Evolutionary conservation across 2,888 invertebrate species (phyloP), one percentile per base, ranked within the genome.

Genomic region (Drosophila silvestris): DNA sequence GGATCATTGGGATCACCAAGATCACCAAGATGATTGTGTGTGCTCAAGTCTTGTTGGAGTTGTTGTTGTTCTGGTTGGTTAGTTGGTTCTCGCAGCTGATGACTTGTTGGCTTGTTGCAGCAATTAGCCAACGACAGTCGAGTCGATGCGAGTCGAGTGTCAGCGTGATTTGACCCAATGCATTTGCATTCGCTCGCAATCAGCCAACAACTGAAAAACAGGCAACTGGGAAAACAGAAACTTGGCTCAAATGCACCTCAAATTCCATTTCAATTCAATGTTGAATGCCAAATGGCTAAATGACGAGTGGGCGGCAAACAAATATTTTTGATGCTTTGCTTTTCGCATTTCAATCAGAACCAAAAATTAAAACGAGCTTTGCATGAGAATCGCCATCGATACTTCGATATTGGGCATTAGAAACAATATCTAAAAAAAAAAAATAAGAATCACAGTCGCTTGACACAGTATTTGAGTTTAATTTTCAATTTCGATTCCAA

Each of bases 101-200:
- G 47, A 16, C 47, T 47, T 47, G 47, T 47, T 47, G 33, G 70
- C 82, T 85, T 88, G 88, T 85, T 77, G 82, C 64, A 54, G 86
- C 86, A 86, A 86, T 86, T 86, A 86, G 86, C 70, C 76, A 72
- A 30, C 58, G 59, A 77, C 81, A 78, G 58, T 37, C 28, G 57
- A 39, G 47, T 47, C 26, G 33, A 16, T 77, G 82, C 44, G 35
- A 26, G 53, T 16, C 60, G 77, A 72, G 82, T 84, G 86, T 78
- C 84, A 86, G 83, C 79, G 69, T 81, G 75, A 75, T 75, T 79
- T 89, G 86, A 86, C 89, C 86, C 69, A 76, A 77, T 39, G 71
- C 74, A 78, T 76, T 79, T 76, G 77, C 79, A 78, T 79, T 57
- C 28, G 47, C 22, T 64, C 57, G 83, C 83, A 83, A 85, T 84